These are phyloP conservation scores for Drosophila albomicans DNA, from an alignment of 1,140 invertebrate species.

Conservation along the genomic window DNA sequence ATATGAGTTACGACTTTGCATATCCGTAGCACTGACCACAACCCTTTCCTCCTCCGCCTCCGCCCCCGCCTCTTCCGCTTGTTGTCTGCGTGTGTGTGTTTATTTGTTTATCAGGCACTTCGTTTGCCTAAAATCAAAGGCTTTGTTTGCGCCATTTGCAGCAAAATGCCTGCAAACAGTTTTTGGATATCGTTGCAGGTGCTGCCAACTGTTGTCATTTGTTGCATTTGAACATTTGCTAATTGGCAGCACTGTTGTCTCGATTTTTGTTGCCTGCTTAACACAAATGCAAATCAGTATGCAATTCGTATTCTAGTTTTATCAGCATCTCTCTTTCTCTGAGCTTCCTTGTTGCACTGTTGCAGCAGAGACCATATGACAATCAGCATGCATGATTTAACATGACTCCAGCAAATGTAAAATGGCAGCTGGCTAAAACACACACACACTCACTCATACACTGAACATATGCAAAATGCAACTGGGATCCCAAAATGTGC, in stretches of 20 bases:
- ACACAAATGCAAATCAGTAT: conserved; percentile 43
- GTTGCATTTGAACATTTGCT: conserved; percentile 24
- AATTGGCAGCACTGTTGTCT: conserved; percentile 21
- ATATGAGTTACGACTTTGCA: conserved; percentile 52
- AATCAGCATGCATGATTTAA: conserved; percentile 83
- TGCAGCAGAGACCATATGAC: conserved; percentile 65
- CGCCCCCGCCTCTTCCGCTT: neutral
- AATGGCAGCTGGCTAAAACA: conserved; percentile 43
- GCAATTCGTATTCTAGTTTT: neutral
- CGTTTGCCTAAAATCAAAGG: conserved; percentile 71
- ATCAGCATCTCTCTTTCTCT: conserved; percentile 14
- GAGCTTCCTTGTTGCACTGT: conserved; percentile 21
- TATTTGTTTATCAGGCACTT: conserved; percentile 63
- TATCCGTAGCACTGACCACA: conserved; percentile 41
- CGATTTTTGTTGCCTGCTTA: conserved; percentile 20
- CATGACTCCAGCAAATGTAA: conserved; percentile 54
- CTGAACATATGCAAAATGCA: conserved; percentile 48
- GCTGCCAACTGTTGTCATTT: conserved; percentile 1
- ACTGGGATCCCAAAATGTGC: conserved; percentile 36
- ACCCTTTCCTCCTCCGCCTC: neutral
- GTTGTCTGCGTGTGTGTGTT: conserved; percentile 44
- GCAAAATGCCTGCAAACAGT: conserved; percentile 7
- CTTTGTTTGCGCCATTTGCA: conserved; percentile 29
- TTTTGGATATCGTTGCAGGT: conserved; percentile 3
- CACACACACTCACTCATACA: conserved; percentile 19